These are phyloP conservation scores for Drosophila lacteicornis DNA, from an alignment of 1,140 invertebrate species.

Conservation along the genomic window DNA sequence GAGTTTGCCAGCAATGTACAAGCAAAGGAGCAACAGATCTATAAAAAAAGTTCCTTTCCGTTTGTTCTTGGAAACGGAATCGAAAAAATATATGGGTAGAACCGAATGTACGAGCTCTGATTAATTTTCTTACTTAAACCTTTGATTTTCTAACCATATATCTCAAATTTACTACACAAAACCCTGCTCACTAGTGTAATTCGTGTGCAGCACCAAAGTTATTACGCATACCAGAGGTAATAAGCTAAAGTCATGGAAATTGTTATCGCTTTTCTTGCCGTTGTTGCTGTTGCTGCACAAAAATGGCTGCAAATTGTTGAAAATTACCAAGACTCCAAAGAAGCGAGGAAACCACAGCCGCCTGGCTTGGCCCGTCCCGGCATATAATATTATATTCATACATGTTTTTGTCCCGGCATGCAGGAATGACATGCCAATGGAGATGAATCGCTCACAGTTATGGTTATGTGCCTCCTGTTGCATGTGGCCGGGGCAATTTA, in stretches of 20 bases:
- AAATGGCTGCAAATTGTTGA: constrained; percentile 60
- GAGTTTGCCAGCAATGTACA: too few relatives aligned
- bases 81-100: too few relatives aligned
- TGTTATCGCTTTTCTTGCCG: constrained; percentile 42
- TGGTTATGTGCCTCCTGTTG: constrained; percentile 46
- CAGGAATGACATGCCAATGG: constrained; percentile 36
- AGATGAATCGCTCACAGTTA: constrained; percentile 50
- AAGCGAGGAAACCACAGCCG: constrained; percentile 7
- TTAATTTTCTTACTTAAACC: background rate
- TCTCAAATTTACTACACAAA: background rate
- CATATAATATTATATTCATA: constrained; percentile 35
- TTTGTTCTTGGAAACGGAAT: too few relatives aligned
- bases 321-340: constrained; percentile 42
- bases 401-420: background rate
- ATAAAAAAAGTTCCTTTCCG: too few relatives aligned
- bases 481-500: constrained; percentile 52
- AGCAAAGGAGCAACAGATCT: too few relatives aligned
- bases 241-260: constrained; percentile 54
- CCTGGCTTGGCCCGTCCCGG: background rate
- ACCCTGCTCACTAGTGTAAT: constrained; percentile 30
- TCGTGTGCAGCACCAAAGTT: constrained; percentile 41
- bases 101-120: too few relatives aligned
- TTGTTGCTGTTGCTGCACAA: constrained; percentile 12
- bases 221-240: constrained; percentile 62
- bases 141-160: too few relatives aligned